A percentile compares a stretch with the other conserved stretches of the same genome.
phyloP scores from a whole-genome alignment of 1,140 invertebrate species.

The Phortica variegata region DNA sequence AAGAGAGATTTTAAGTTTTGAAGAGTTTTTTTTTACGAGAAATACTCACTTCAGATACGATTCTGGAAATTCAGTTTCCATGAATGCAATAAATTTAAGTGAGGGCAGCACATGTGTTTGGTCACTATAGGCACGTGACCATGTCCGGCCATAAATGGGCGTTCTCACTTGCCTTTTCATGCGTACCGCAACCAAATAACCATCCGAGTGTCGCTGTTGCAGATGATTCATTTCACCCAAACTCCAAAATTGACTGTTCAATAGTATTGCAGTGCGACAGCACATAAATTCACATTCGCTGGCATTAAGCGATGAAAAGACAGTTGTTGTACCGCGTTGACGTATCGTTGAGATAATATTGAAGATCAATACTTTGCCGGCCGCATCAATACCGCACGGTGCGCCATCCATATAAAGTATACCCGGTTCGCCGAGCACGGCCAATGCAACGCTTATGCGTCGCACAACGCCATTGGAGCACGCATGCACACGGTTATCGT shows the following conservation, averaged over 20 bases:
- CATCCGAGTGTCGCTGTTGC: slow-evolving; percentile 62
- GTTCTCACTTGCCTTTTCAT: slow-evolving; percentile 29
- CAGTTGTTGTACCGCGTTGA: slow-evolving; percentile 59
- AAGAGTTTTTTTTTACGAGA: too few relatives aligned
- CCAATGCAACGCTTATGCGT: slow-evolving; percentile 85
- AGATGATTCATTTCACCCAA: slow-evolving; percentile 66
- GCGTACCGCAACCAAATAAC: slow-evolving; percentile 36
- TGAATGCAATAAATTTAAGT: slow-evolving; percentile 27
- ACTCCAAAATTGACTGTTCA: slow-evolving; percentile 72
- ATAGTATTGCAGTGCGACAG: slow-evolving; percentile 77
- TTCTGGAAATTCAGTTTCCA: slow-evolving; percentile 31
- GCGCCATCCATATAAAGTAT: slow-evolving; percentile 44
- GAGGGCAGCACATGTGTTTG: slow-evolving; percentile 33
- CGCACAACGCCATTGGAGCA: slow-evolving; percentile 82
- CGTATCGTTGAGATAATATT: slow-evolving; percentile 60
- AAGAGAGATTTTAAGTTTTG: too few relatives aligned
- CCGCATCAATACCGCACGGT: slow-evolving; percentile 80
- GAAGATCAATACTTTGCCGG: slow-evolving; percentile 75
- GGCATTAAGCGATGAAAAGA: slow-evolving; percentile 75
- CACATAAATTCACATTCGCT: slow-evolving; percentile 84
- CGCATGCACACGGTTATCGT: not conserved
- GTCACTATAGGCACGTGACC: slow-evolving; percentile 30
- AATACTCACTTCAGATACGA: slow-evolving; percentile 23
- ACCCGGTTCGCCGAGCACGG: slow-evolving; percentile 78
- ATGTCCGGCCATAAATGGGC: slow-evolving; percentile 17